Evolutionary conservation across 2,888 invertebrate genomes (phyloP), one percentile per base, ranked within the genome.

Genomic region (Tipula helvola): DNA sequence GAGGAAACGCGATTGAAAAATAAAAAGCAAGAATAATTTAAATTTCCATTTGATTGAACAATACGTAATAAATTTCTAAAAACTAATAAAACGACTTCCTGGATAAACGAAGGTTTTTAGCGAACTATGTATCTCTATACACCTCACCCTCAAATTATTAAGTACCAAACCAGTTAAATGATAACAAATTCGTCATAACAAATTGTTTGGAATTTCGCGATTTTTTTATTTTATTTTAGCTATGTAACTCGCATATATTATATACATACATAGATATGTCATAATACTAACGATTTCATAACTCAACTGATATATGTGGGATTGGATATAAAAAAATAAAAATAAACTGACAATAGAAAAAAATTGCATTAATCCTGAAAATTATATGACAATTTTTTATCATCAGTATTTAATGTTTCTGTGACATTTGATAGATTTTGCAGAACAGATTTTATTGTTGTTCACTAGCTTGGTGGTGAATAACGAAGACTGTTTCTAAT

Each of bases 371-470:
- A 84, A 39, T 84, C 84, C 39, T 84, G 39, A 84, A 84, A 84
- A 39, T 84, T 84, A 84, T 41, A 84, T 39, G 84, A 39, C 84
- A 84, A 84, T 84, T 84, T 84, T 39, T 84, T 84, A 84, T 28
- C 71, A 18, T 84, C 84, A 8, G 18, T 84, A 39, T 41, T 39
- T 39, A 84, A 13, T 84, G n/a, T 84, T 84, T 41, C 84, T 84
- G 39, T 84, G 84, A 84, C 84, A 39, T 84, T 84, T 84, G 84
- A 84, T 84, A 84, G 84, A 84, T 84, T 84, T 84, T 84, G 3
- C n/a, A 18, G 71, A 71, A 71, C 10, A 18, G 71, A 71, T 71
- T 71, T 71, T 71, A 71, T 71, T 71, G 71, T 71, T 71, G 71
- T 71, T 71, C 3, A 3, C 71, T 71, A 28, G 28, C n/a, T 71